Evolutionary conservation across 2,113 vertebrate species (phyloP), one percentile per base, ranked within the genome.

Genomic region (Amazona vittata): DNA sequence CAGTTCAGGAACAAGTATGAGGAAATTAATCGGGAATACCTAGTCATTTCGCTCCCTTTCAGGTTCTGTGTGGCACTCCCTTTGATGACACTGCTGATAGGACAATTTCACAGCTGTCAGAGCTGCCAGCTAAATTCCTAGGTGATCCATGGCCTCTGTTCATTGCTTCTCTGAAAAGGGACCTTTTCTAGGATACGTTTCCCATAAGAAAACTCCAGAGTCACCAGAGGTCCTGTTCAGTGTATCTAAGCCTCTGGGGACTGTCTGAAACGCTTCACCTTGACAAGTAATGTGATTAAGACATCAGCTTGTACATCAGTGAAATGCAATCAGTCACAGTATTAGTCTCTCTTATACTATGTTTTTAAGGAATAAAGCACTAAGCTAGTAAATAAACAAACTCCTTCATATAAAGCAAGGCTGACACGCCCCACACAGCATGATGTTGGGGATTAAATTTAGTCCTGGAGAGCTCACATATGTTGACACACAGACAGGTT

Each of bases 81-180:
- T 78, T 82, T 70, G 63, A 18, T 71, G 65, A 39, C 74, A 85
- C 21, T 71, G 84, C 74, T 64, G 74, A 85, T 64, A 50, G 62
- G 81, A 89, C 81, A 95, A 55, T 87, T 94, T 93, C 84, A 87
- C 81, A 91, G 62, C 69, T 91, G 90, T 76, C 87, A 91, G 77
- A 89, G 65, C 37, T 93, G 81, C 73, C 73, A 69, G 41, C 37
- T 90, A 53, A 83, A 83, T 70, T 69, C 57, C 28, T 53, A 43
- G 59, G 68, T 74, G 71, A 94, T 80, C 63, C 59, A 65, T 5
- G 8, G 63, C 41, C 24, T 65, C 63, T 67, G 28, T 44, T 77
- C 43, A 33, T 29, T 92, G 73, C 10, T 73, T 12, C 25, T 86
- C 35, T 82, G 67, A 90, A 67, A 29, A 59, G 41, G 44, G 25